Evolutionary conservation across 2,797 vertebrate genomes (phyloP), one percentile per base, ranked within the genome.

Genomic region (Podarcis siculus): DNA sequence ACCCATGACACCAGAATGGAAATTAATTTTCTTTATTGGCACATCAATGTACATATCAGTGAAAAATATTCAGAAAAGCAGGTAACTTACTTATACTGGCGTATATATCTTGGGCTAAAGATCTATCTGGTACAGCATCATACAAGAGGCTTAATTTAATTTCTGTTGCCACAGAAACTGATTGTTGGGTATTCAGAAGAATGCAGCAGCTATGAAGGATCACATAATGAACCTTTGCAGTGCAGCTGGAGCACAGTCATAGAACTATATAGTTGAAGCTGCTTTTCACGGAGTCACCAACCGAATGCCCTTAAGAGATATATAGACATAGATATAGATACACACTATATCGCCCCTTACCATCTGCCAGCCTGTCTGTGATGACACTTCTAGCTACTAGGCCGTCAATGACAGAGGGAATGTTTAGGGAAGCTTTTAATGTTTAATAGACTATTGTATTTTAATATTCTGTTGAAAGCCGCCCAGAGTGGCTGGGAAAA

Each of bases 151-250:
- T 89, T 89, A 86, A 89, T 89, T 87, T 83, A 88, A 83, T 69
- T 87, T 87, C 1, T 87, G 1, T 93, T 90, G 35, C 81, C 91
- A 82, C 82, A 93, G 89, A 91, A 92, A 88, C 79, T 79, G 2
- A 4, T 89, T 85, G 89, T 75, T 81, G 9, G 77, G 58, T n/a
- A 72, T 58, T 32, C 66, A 71, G 67, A 4, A 3, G 42, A 76
- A 55, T 23, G 5, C 83, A 64, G 89, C 76, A 17, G 64, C 81
- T 78, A n/a, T 64, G 82, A 85, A 86, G 8, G 27, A 84, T 17
- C 83, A 42, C 79, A 64, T 73, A 64, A 92, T 86, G 89, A 55
- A 76, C 13, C 4, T 82, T 27, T 79, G 64, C 2, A 55, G 19
- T 30, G 21, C 35, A 17, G 69, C n/a, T 55, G n/a, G n/a, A 39